A percentile compares a stretch with the other conserved stretches of the same genome.
Conservation (phyloP, 2,797 vertebrate genomes). For the Hypotaenidia philippensis region DNA sequence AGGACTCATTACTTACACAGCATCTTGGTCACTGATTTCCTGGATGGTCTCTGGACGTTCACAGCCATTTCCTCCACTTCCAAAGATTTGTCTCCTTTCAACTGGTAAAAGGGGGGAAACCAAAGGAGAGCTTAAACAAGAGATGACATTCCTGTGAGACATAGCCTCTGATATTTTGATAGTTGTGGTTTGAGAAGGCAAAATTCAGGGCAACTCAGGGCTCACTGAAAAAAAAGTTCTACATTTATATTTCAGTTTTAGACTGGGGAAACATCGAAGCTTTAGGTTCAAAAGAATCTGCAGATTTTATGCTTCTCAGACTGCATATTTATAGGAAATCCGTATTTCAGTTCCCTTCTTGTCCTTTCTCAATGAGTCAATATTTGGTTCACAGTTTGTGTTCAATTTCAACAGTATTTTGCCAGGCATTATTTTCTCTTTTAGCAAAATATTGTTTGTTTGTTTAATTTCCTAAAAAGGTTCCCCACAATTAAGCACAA, state of each 20-base stretch:
- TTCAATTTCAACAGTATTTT: background rate
- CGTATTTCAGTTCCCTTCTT: background rate
- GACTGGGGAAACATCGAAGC: background rate
- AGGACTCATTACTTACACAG: background rate
- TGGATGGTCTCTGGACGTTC: conserved; percentile 77
- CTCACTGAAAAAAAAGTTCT: background rate
- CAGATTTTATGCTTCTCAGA: background rate
- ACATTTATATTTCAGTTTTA: background rate
- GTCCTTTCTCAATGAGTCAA: background rate
- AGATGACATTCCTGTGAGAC: background rate
- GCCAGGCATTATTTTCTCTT: background rate
- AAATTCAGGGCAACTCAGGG: background rate
- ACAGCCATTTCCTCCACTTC: conserved; percentile 75
- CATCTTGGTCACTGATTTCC: conserved; percentile 84
- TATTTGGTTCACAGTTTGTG: background rate
- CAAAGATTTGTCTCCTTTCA: conserved; percentile 75
- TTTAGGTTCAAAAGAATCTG: background rate
- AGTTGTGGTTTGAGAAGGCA: background rate
- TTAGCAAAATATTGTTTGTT: background rate
- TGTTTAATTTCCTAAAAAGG: conserved; percentile 19
- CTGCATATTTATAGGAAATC: background rate
- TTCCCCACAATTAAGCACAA: conserved; percentile 45
- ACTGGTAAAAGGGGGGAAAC: conserved; percentile 56
- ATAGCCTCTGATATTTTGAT: background rate
- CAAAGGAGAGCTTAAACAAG: background rate